These are phyloP conservation scores for Noctua fimbriata DNA, from an alignment of 2,888 invertebrate genomes.

Conservation along the genomic window DNA sequence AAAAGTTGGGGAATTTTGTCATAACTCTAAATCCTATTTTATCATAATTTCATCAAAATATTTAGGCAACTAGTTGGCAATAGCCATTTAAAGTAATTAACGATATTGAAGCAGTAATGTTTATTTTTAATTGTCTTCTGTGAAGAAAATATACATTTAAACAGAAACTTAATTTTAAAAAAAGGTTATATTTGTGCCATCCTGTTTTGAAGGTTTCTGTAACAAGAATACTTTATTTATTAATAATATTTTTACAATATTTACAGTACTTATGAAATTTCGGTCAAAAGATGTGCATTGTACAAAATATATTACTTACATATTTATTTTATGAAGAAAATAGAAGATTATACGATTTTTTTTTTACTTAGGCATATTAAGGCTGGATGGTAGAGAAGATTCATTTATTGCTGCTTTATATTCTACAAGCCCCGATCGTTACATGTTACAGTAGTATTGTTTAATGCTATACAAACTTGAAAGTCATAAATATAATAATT, in stretches of 20 bases:
- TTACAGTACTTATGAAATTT: background rate
- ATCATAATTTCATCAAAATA: conserved; percentile 20
- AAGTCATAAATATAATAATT: background rate
- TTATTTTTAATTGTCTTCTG: background rate
- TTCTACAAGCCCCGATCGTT: background rate
- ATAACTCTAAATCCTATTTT: conserved; percentile 40
- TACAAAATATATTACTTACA: conserved; percentile 15
- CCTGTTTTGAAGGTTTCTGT: background rate
- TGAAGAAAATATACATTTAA: background rate
- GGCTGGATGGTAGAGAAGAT: background rate
- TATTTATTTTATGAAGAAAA: conserved; percentile 2
- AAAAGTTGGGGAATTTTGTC: conserved; percentile 40
- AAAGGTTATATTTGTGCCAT: background rate
- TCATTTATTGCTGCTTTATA: conserved; percentile 11
- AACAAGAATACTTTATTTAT: background rate
- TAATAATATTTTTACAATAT: too few species aligned
- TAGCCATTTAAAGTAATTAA: background rate
- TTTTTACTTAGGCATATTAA: background rate
- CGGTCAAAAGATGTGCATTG: conserved; percentile 35
- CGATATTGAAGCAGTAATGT: background rate
- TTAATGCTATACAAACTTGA: too few species aligned
- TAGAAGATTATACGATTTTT: conserved; percentile 9
- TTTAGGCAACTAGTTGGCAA: background rate
- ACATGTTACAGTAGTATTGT: background rate
- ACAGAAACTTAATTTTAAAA: background rate